Evolutionary conservation across 2,888 invertebrate species (phyloP).

Genomic region (Orthosia gracilis): DNA sequence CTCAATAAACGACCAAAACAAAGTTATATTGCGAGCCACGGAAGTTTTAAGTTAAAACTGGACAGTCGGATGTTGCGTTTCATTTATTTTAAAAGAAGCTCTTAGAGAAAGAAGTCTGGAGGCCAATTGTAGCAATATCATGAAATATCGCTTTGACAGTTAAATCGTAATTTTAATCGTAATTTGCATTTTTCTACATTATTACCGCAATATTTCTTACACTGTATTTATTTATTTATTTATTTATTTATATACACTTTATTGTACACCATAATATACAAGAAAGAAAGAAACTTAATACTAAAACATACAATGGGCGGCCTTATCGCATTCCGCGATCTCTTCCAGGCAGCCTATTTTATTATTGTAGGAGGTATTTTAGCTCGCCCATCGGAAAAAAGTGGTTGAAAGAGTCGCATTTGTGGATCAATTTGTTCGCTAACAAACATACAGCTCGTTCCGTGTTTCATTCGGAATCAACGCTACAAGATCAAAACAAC

Average conservation of each 20-base stretch:
- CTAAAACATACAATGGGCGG: too few relatives aligned
- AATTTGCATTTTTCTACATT: too few relatives aligned
- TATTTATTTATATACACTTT: too few relatives aligned
- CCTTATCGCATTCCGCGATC: too few relatives aligned
- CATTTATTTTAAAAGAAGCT: conserved; percentile 19
- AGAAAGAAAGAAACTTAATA: too few relatives aligned
- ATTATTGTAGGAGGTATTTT: not conserved
- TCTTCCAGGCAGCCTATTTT: too few relatives aligned
- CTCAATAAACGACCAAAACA: not conserved
- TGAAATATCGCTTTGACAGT: not conserved
- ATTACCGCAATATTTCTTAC: too few relatives aligned
- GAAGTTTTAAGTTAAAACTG: conserved; percentile 18
- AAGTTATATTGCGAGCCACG: not conserved
- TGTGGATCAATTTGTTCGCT: conserved; percentile 14
- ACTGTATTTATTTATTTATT: too few relatives aligned
- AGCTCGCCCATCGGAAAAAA: not conserved
- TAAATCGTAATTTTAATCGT: too few relatives aligned
- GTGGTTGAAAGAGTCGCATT: not conserved
- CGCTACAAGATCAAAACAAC: conserved; percentile 18
- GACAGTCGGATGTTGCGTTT: not conserved
- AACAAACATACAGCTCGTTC: conserved; percentile 16
- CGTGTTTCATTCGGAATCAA: conserved; percentile 2
- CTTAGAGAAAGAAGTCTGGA: not conserved
- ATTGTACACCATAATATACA: too few relatives aligned
- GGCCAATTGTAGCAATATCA: conserved; percentile 7